A percentile compares a stretch with the other conserved stretches of the same genome.
phyloP scores from a whole-genome alignment of 2,113 vertebrate species.

The Engraulis encrasicolus region DNA sequence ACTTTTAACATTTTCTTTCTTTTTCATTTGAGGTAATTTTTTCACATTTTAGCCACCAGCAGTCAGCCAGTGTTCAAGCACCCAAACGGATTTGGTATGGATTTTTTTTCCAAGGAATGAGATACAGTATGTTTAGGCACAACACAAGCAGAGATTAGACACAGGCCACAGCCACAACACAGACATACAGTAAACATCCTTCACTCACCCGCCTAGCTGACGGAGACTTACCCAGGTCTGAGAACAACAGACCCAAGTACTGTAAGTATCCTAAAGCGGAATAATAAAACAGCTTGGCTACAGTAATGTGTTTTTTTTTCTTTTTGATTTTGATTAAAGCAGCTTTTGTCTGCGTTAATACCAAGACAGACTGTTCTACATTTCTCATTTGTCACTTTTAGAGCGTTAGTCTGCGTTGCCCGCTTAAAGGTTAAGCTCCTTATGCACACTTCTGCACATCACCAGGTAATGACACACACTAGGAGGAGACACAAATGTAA shows the following conservation, averaged over 20 bases:
- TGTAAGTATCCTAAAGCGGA: neutral
- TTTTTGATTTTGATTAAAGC: conserved; percentile 70
- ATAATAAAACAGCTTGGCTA: conserved; percentile 45
- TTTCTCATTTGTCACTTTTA: conserved; percentile 79
- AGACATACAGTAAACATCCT: conserved; percentile 8
- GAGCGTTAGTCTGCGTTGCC: conserved; percentile 67
- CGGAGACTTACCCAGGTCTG: too few relatives aligned
- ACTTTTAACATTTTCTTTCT: neutral
- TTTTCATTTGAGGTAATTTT: neutral
- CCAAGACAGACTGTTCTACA: conserved; percentile 76
- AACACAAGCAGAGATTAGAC: neutral
- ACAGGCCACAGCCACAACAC: neutral
- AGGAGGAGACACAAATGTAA: conserved; percentile 63
- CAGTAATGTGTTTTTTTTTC: conserved; percentile 63
- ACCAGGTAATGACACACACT: conserved; percentile 72
- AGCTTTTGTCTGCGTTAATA: conserved; percentile 73
- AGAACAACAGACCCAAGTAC: neutral
- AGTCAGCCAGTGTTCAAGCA: neutral
- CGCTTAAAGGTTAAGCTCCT: conserved; percentile 77
- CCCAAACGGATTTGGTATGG: neutral
- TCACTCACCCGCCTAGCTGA: too few relatives aligned
- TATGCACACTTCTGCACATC: conserved; percentile 72
- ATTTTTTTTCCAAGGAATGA: neutral
- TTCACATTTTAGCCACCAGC: neutral
- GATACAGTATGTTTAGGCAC: neutral